Conservation (phyloP, 2,797 vertebrate species). For the Typhlichthys subterraneus region DNA sequence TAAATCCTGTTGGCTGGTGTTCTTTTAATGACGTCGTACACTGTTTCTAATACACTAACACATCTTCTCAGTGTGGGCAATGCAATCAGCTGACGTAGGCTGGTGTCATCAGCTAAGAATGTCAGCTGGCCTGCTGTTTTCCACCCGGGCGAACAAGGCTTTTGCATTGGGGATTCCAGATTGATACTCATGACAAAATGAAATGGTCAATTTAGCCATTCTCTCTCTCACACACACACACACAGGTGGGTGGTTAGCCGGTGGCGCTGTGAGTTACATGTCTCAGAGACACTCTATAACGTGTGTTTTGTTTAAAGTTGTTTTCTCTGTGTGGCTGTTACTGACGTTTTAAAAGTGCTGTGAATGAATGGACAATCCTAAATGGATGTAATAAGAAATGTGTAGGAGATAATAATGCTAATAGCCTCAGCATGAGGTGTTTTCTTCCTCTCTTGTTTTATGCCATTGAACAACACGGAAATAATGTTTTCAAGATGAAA, state of each 20-base stretch:
- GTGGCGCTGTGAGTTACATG: conserved; percentile 56
- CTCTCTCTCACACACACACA: conserved; percentile 9
- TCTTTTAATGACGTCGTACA: no score
- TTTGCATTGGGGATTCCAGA: no score
- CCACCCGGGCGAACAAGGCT: no score
- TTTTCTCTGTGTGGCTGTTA: conserved; percentile 74
- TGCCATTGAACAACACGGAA: conserved; percentile 82
- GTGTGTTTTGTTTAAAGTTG: conserved; percentile 44
- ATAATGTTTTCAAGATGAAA: conserved; percentile 76
- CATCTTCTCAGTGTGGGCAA: no score
- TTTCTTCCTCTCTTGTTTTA: conserved; percentile 77
- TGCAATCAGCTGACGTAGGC: no score
- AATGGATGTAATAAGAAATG: conserved; percentile 32
- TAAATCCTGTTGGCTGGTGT: no score
- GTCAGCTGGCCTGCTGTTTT: no score
- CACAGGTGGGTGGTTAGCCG: conserved; percentile 26
- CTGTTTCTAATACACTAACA: no score
- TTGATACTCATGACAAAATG: no score
- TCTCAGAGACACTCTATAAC: conserved; percentile 37
- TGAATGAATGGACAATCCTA: conserved; percentile 65
- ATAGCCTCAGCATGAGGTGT: conserved; percentile 54
- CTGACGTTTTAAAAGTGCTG: conserved; percentile 76
- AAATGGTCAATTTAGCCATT: neutral
- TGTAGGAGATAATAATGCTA: conserved; percentile 36
- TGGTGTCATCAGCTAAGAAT: no score